These are phyloP conservation scores for Tricholaema leucomelas DNA, from an alignment of 2,113 vertebrate species.

Conservation along the genomic window DNA sequence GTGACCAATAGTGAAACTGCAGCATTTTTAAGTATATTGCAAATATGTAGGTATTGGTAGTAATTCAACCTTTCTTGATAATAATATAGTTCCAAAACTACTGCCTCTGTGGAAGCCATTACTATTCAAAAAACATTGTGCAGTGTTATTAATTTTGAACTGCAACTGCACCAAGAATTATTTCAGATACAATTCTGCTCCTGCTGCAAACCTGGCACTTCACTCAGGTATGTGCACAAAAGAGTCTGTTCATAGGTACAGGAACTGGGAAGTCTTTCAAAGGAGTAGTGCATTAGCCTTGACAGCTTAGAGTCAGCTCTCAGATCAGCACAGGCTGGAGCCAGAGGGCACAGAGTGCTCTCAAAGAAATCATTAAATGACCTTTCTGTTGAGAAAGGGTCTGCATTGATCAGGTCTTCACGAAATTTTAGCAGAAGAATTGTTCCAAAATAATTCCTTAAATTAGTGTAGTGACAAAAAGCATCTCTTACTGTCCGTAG, in stretches of 20 bases:
- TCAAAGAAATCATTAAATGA: neutral
- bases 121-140: slow-evolving; percentile 30
- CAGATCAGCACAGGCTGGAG: neutral
- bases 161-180: neutral
- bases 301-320: neutral
- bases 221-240: neutral
- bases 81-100: slow-evolving; percentile 29
- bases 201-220: neutral
- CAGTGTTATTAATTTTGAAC: neutral
- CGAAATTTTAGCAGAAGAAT: neutral
- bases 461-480: neutral
- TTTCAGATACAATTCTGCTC: slow-evolving; percentile 28
- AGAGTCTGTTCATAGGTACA: neutral
- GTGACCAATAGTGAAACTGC: neutral
- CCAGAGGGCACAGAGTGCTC: neutral
- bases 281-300: neutral
- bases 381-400: neutral
- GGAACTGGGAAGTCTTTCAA: neutral
- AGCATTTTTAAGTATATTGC: slow-evolving; percentile 5
- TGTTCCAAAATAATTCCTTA: neutral
- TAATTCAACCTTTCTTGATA: slow-evolving; percentile 40
- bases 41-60: neutral
- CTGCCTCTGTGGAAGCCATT: slow-evolving; percentile 28
- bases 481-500: neutral
- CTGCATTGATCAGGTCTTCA: neutral